Evolutionary conservation across 1,140 invertebrate genomes (phyloP).

Genomic region (Artemia franciscana): DNA sequence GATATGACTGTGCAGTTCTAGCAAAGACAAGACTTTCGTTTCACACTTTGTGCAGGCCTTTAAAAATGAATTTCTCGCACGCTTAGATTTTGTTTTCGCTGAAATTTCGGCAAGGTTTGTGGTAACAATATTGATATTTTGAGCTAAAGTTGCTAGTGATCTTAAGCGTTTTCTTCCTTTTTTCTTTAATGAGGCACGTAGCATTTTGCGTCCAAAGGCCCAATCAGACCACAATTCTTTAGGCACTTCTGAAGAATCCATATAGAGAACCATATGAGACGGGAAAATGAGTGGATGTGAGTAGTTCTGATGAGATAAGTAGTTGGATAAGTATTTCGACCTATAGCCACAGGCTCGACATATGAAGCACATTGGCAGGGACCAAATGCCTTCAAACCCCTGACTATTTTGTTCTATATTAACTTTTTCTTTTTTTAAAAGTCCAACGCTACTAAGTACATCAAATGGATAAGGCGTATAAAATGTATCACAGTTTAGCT

Average conservation of each 20-base stretch:
- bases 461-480: neutral
- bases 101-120: no score
- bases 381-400: neutral
- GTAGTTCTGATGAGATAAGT: neutral
- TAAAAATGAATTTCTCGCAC: no score
- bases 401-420: neutral
- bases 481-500: neutral
- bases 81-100: no score
- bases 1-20: neutral
- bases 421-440: neutral
- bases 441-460: neutral
- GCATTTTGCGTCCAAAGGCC: neutral
- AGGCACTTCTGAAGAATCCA: neutral
- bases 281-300: neutral
- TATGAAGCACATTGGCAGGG: neutral
- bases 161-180: neutral
- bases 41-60: neutral
- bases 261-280: neutral
- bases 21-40: neutral
- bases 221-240: neutral
- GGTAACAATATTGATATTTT: no score
- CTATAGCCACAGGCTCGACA: neutral
- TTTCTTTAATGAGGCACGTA: neutral
- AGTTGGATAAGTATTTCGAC: neutral
- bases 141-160: neutral